phyloP scores from a whole-genome alignment of 2,113 vertebrate genomes.

The Eira barbara region DNA sequence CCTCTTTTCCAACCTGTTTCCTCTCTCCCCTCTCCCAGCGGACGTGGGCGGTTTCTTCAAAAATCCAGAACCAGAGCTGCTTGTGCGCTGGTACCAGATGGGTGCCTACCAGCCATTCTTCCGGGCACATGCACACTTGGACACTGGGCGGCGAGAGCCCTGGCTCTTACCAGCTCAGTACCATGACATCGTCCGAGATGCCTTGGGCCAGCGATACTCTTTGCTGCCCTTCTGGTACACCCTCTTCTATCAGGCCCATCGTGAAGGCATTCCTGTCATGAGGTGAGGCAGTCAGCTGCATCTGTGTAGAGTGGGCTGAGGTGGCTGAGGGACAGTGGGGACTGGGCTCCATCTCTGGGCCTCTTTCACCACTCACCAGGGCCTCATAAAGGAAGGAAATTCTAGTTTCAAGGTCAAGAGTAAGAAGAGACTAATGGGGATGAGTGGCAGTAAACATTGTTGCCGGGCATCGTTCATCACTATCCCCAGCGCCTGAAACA shows the following conservation, averaged over 20 bases:
- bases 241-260: constrained; percentile 87
- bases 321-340: background rate
- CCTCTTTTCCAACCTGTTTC: background rate
- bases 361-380: background rate
- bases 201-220: constrained; percentile 87
- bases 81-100: constrained; percentile 95
- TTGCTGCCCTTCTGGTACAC: constrained; percentile 95
- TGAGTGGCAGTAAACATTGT: background rate
- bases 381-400: background rate
- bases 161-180: constrained; percentile 92
- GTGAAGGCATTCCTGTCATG: constrained; percentile 89
- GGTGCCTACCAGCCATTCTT: constrained; percentile 95
- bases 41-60: constrained; percentile 95
- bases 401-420: background rate
- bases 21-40: constrained; percentile 76
- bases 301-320: background rate
- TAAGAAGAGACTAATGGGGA: background rate
- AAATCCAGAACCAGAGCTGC: constrained; percentile 88
- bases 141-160: constrained; percentile 92
- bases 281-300: constrained; percentile 80
- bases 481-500: background rate
- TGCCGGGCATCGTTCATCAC: background rate
- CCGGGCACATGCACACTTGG: constrained; percentile 93
- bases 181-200: constrained; percentile 86
- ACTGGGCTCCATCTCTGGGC: background rate